Percentiles rank a stretch among this genome's conserved stretches.
These are phyloP conservation scores for Menidia beryllina DNA, from an alignment of 2,113 vertebrate species.

Conservation along the genomic window DNA sequence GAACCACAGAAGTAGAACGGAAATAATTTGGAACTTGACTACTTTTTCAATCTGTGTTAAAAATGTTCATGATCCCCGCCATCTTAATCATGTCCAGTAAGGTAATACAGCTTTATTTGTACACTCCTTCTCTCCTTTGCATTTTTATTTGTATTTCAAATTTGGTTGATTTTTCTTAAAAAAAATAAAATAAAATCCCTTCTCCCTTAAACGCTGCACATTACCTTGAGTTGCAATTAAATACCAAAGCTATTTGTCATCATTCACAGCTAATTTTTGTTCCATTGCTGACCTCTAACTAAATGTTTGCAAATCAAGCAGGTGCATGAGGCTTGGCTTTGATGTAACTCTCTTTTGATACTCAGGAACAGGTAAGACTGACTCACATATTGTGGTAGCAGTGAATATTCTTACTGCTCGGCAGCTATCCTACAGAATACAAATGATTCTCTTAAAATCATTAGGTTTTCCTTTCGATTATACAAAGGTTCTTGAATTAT, in stretches of 20 bases:
- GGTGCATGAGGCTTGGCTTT: neutral
- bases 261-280: too few relatives aligned
- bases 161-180: too few relatives aligned
- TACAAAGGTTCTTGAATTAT: neutral
- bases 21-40: too few relatives aligned
- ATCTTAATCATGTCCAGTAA: too few relatives aligned
- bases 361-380: neutral
- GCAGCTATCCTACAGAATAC: neutral
- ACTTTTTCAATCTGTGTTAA: too few relatives aligned
- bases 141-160: too few relatives aligned
- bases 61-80: too few relatives aligned
- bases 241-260: too few relatives aligned
- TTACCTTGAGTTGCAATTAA: too few relatives aligned
- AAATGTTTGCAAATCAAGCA: neutral
- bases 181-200: too few relatives aligned
- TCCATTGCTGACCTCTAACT: too few relatives aligned
- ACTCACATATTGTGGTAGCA: neutral
- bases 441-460: constrained; percentile 20
- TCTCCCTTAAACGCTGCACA: too few relatives aligned
- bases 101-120: neutral
- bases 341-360: neutral
- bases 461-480: neutral
- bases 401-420: neutral
- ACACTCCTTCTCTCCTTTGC: neutral
- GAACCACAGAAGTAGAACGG: neutral